Evolutionary conservation across 2,113 vertebrate species (phyloP), one percentile per base, ranked within the genome.

Genomic region (Megaleporinus macrocephalus): DNA sequence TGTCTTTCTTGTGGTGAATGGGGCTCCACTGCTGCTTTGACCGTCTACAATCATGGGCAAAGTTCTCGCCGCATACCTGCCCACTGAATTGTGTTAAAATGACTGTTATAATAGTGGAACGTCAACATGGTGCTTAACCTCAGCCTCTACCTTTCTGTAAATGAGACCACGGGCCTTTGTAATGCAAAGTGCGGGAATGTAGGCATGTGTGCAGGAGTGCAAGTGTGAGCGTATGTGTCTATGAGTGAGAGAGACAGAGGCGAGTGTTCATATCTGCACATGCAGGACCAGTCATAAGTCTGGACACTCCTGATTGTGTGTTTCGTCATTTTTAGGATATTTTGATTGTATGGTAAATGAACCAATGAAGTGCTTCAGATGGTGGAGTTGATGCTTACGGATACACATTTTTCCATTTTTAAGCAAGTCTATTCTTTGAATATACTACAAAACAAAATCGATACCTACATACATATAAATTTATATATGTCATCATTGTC

Each of bases 121-220:
- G 20, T 63, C 30, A 26, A 36, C 51, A n/a, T 3, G 51, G 15
- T 61, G 14, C 51, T 76, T 76, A 68, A 65, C 55, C 36, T 20
- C n/a, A 2, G 24, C 16, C 16, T 62, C 29, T 33, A 84, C 10
- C 5, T 83, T 79, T 89, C 41, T 29, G 51, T 61, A 5, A 49
- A 29, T 27, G 47, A 84, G 76, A 75, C 24, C 53, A 7, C 51
- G 18, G 57, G 73, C 84, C 76, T 86, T 87, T 85, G 71, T 88
- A 84, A 83, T 57, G 85, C 82, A 82, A 83, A 30, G 4, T 20
- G 55, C 29, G 74, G 62, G 29, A 29, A 29, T 24, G 29, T 24
- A 24, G 20, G n/a, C 41, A 36, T 53, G 12, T 57, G 29, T 15
- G 10, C 41, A 44, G 5, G 41, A 9, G 41, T 44, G 11, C 11